Base-by-base conservation (phyloP, 1,140 invertebrate species). In the Copidosoma floridanum region DNA sequence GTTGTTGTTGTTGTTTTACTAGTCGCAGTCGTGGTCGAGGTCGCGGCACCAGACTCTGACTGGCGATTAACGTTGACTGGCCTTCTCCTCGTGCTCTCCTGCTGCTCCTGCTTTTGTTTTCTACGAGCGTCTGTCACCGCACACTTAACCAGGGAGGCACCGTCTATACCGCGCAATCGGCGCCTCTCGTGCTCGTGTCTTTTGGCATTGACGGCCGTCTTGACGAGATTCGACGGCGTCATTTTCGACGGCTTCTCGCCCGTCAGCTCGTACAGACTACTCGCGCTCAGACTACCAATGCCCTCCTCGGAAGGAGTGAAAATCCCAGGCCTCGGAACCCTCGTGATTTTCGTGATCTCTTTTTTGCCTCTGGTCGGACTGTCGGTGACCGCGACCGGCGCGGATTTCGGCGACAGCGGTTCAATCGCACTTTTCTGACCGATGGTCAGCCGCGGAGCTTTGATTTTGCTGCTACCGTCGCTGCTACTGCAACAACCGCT, bases 161-260 rank as follows among this genome's bases (percentile, higher is more conserved):
- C 68, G 26, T 77, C 75, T n/a, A 67, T 64, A 60, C 68, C 68
- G 46, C 77, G 75, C 61, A 77, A 46, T 46, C 71, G 70, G 51
- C 77, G 66, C 64, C 73, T 77, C 66, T 78, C 79, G 56, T 82
- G 77, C 68, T 86, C 83, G 65, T 83, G 82, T 44, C 81, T 79
- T 75, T 87, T 86, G 63, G 81, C 83, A 67, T 84, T 85, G 27
- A 87, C 85, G 7, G 85, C 85, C 10, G 84, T 84, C 72, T 88
- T 86, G 48, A 88, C 86, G 24, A 88, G 75, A 64, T 79, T 81
- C 60, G 85, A 85, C 16, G 86, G 87, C 40, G 85, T 85, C 82
- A 85, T 81, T 58, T 78, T 77, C 18, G 69, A 66, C 2, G 64
- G 37, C 46, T 72, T 73, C 16, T 75, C 75, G 2, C 61, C 56